Percentiles rank a stretch among this genome's conserved stretches.
Conservation (phyloP, 2,888 invertebrate species). For the Colletes collaris region DNA sequence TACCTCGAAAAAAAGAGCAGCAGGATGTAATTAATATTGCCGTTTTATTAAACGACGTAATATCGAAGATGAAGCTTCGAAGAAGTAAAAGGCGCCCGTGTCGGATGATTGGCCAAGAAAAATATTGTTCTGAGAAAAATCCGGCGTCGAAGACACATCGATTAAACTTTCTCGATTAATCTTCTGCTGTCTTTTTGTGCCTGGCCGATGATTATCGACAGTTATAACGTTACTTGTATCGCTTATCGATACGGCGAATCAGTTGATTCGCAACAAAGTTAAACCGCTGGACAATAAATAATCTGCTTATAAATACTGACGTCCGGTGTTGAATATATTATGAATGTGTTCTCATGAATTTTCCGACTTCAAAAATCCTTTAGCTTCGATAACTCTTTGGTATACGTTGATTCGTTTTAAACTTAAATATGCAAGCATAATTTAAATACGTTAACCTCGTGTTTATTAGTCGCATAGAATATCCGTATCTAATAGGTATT, state of each 20-base stretch:
- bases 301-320: too few relatives aligned
- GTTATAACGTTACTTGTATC: slow-evolving; percentile 30
- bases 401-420: too few relatives aligned
- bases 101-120: slow-evolving; percentile 1
- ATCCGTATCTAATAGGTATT: too few relatives aligned
- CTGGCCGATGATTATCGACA: slow-evolving; percentile 31
- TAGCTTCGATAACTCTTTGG: too few relatives aligned
- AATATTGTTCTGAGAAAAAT: slow-evolving; percentile 21
- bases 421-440: too few relatives aligned
- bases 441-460: too few relatives aligned
- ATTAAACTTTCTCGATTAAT: not conserved
- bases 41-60: slow-evolving; percentile 45
- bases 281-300: too few relatives aligned
- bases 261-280: not conserved
- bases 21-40: slow-evolving; percentile 21
- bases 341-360: too few relatives aligned
- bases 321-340: too few relatives aligned
- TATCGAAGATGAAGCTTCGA: not conserved
- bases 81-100: not conserved
- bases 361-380: too few relatives aligned
- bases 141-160: not conserved
- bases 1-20: slow-evolving; percentile 3
- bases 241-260: not conserved
- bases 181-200: not conserved
- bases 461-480: too few relatives aligned